These are phyloP conservation scores for Drosophila lutescens DNA, from an alignment of 2,888 invertebrate genomes.

Conservation along the genomic window DNA sequence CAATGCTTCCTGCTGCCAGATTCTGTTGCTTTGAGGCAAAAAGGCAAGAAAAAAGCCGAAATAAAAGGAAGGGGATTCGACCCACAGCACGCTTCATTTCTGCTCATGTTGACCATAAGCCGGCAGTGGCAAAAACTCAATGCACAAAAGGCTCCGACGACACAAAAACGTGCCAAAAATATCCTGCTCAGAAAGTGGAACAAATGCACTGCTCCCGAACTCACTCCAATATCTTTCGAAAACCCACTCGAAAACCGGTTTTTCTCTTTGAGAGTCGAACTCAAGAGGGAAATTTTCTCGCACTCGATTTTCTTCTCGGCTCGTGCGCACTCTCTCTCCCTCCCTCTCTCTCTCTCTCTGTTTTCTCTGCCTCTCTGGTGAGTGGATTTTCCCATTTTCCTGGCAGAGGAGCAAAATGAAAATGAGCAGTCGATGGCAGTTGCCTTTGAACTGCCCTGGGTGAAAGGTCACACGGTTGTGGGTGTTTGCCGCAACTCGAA, in stretches of 20 bases:
- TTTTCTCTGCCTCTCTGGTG: neutral
- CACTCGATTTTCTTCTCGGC: slow-evolving; percentile 3
- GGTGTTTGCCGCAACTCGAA: neutral
- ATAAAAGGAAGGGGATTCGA: slow-evolving; percentile 17
- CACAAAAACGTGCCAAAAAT: slow-evolving; percentile 55
- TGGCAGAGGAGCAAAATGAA: slow-evolving; percentile 17
- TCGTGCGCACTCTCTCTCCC: slow-evolving; percentile 12
- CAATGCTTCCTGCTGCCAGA: slow-evolving; percentile 52
- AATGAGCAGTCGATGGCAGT: slow-evolving; percentile 50
- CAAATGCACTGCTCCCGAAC: slow-evolving; percentile 54
- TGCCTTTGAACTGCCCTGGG: slow-evolving; percentile 66
- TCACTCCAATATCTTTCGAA: neutral
- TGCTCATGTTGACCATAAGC: slow-evolving; percentile 59
- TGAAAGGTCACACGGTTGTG: slow-evolving; percentile 60
- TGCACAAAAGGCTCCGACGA: slow-evolving; percentile 56
- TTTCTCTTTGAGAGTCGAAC: neutral
- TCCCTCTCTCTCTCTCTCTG: slow-evolving; percentile 1
- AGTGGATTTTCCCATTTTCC: slow-evolving; percentile 24
- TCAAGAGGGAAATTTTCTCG: slow-evolving; percentile 29
- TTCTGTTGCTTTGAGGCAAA: slow-evolving; percentile 20
- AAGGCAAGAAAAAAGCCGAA: slow-evolving; percentile 1
- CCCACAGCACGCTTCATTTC: slow-evolving; percentile 58
- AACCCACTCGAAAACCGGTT: slow-evolving; percentile 42
- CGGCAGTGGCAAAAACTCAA: slow-evolving; percentile 58
- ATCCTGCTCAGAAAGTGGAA: slow-evolving; percentile 67